Base-by-base conservation (phyloP, 2,113 vertebrate species). In the Sinocyclocheilus anshuiensis region DNA sequence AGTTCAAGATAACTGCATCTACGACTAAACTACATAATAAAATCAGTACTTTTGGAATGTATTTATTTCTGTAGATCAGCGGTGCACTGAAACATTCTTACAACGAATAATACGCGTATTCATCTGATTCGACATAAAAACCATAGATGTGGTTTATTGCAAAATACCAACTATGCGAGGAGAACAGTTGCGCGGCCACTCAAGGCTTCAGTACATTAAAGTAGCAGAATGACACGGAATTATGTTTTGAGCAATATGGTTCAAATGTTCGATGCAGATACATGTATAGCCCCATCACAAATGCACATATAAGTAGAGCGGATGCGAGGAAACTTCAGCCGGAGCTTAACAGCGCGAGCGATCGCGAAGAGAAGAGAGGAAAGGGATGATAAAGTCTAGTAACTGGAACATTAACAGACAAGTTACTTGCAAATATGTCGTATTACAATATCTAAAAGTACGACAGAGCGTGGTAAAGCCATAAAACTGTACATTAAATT, bases 391-490 rank as follows among this genome's bases (percentile, higher is more conserved):
- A 97, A 98, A 99, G 97, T 94, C 97, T 97, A 97, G 96, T 96
- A 97, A 97, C 96, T 98, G 97, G 97, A 99, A 99, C 97, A 98
- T 97, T 98, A 99, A 98, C 97, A 98, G 97, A 97, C 97, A 97
- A 98, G 97, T 97, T 98, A 99, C 97, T 97, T 97, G 96, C 98
- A 98, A 99, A 99, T 98, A 98, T 96, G 97, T 96, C 96, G 97
- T 98, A 97, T 97, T 98, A 98, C 97, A 97, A 97, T 97, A 97
- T 97, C 97, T 96, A 99, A 97, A 97, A 97, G 97, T 96, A 98
- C 96, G 95, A 93, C 95, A 95, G 96, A 98, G 97, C 98, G 96
- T 98, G 96, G 93, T 96, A 95, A 96, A 97, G 96, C 96, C 94
- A 97, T 99, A 98, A 98, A 99, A 97, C 95, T 95, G 96, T 96